Evolutionary conservation across 2,113 vertebrate species (phyloP).

Genomic region (Notechis scutatus): DNA sequence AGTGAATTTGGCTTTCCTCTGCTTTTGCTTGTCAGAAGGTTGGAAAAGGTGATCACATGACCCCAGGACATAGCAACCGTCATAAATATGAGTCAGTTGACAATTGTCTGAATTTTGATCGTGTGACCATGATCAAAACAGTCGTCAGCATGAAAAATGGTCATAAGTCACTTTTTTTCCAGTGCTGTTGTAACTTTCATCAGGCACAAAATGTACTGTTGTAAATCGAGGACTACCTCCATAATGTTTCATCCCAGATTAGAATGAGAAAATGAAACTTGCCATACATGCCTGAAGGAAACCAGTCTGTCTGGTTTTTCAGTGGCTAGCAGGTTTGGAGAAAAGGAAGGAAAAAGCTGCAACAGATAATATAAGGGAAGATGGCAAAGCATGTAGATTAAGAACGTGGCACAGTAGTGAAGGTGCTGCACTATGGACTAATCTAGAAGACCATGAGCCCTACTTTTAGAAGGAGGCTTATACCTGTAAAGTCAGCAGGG

Average conservation of each 20-base stretch:
- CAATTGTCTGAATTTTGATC: too few relatives aligned
- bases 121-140: too few relatives aligned
- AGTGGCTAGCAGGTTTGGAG: neutral
- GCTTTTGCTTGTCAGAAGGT: neutral
- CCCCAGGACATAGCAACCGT: too few relatives aligned
- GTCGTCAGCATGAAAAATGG: too few relatives aligned
- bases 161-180: too few relatives aligned
- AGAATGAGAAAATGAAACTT: neutral
- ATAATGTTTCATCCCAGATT: neutral
- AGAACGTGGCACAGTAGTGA: neutral
- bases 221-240: neutral
- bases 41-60: too few relatives aligned
- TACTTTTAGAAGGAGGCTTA: neutral
- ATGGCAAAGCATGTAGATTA: neutral
- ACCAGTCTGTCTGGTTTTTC: too few relatives aligned
- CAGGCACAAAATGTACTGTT: too few relatives aligned
- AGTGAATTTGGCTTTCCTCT: neutral
- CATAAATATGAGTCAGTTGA: too few relatives aligned
- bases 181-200: too few relatives aligned
- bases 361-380: neutral
- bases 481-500: neutral
- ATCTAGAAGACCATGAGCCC: neutral
- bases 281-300: neutral
- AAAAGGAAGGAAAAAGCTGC: neutral
- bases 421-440: neutral